phyloP scores from a whole-genome alignment of 2,888 invertebrate species.

The Drosophila birchii region DNA sequence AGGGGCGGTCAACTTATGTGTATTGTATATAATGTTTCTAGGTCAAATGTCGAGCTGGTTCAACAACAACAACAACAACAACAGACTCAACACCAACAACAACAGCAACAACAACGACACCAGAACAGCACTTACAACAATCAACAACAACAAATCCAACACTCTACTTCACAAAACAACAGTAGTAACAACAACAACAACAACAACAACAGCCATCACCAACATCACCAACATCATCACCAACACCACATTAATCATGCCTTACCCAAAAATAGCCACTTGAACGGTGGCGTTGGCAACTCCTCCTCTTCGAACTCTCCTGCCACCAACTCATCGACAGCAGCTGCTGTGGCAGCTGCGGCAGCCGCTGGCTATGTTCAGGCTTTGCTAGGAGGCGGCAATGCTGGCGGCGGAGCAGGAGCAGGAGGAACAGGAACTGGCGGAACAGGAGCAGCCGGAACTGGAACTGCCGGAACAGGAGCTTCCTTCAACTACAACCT shows the following conservation, averaged over 20 bases:
- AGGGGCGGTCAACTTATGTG: constrained; percentile 70
- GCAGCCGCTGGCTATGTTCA: constrained; percentile 65
- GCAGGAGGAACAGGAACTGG: neutral
- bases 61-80: constrained; percentile 79
- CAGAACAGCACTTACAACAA: constrained; percentile 61
- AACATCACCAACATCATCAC: constrained; percentile 19
- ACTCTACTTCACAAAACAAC: constrained; percentile 55
- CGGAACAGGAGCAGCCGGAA: neutral
- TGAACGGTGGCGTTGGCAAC: constrained; percentile 7
- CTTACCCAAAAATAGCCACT: constrained; percentile 54
- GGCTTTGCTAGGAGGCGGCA: constrained; percentile 46
- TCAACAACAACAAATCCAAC: constrained; percentile 37
- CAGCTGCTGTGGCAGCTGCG: constrained; percentile 59
- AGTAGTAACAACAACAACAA: constrained; percentile 46
- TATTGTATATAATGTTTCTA: constrained; percentile 85
- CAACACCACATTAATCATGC: constrained; percentile 43
- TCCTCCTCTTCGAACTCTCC: constrained; percentile 17
- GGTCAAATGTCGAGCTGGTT: constrained; percentile 85
- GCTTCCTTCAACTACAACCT: constrained; percentile 75
- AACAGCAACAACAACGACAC: constrained; percentile 57
- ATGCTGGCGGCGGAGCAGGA: neutral
- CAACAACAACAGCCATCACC: constrained; percentile 19
- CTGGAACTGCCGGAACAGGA: neutral
- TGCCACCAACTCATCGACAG: constrained; percentile 9
- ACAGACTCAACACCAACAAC: constrained; percentile 50